Evolutionary conservation across 2,888 invertebrate genomes (phyloP).

Genomic region (Agapetus fuscipes): DNA sequence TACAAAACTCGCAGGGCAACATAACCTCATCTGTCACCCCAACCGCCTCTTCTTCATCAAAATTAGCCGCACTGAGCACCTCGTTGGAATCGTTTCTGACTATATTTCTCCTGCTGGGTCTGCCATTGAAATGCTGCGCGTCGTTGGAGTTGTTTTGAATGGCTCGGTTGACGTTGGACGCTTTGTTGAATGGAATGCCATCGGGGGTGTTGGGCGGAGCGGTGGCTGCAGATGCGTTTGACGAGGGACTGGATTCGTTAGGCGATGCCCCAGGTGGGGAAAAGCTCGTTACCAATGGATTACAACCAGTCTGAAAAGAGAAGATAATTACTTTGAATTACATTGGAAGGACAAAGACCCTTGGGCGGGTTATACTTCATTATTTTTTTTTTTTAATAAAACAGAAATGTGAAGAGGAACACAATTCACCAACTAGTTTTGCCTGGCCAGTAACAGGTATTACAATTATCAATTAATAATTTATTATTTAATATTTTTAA

Average conservation of each 20-base stretch:
- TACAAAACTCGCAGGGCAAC: constrained; percentile 54
- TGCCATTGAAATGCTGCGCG: background rate
- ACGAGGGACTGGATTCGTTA: background rate
- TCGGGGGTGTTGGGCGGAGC: constrained; percentile 23
- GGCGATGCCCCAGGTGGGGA: no score
- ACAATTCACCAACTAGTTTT: no score
- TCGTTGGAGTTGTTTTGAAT: background rate
- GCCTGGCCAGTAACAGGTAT: no score
- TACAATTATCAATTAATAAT: no score
- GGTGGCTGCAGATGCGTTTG: background rate
- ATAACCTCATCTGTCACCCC: constrained; percentile 29
- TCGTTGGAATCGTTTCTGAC: background rate
- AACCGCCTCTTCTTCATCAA: constrained; percentile 2
- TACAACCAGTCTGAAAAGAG: constrained; percentile 28
- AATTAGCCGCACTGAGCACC: background rate
- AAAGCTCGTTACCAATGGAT: constrained; percentile 32
- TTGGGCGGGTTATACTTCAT: no score
- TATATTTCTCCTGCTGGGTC: no score
- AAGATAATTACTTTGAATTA: background rate
- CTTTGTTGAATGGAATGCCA: constrained; percentile 4
- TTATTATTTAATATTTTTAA: no score
- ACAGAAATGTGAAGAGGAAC: no score
- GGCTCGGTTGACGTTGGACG: constrained; percentile 1
- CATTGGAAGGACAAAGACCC: no score
- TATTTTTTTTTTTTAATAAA: no score